Evolutionary conservation across 2,888 invertebrate genomes (phyloP), one percentile per base, ranked within the genome.

Genomic region (Chalcis sispes): DNA sequence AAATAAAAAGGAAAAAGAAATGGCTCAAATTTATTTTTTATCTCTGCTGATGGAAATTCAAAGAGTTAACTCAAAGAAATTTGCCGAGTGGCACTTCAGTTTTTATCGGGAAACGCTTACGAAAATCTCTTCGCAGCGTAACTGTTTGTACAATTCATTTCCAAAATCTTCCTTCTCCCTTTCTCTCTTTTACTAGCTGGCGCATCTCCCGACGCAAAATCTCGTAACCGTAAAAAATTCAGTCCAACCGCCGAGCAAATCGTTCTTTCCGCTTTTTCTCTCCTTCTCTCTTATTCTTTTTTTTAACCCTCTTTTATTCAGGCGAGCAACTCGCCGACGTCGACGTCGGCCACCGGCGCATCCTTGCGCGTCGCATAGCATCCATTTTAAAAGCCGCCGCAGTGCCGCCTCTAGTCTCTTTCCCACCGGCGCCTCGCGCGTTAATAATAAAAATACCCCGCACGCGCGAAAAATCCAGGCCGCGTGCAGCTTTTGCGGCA

Each of bases 381-480:
- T 72, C 48, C 25, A 65, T 65, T 65, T 65, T 56, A 23, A 8
- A 72, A 23, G 23, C 3, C 27, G 20, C 62, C 23, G 32, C 62
- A n/a, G 13, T 5, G 48, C 29, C 10, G 54, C n/a, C 8, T n/a
- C n/a, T n/a, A n/a, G n/a, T n/a, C n/a, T n/a, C n/a, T n/a, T n/a
- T n/a, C n/a, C n/a, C n/a, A n/a, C n/a, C n/a, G n/a, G n/a, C n/a
- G n/a, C n/a, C 50, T 50, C 4, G 64, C 20, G 32, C 32, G 27
- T 66, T 58, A 73, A 66, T 66, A 52, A 66, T 66, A 50, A 50
- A 73, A 36, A 59, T 36, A 36, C 29, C 42, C 18, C 20, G 15
- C 36, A 1, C 42, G 29, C 42, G 20, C 18, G 73, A 52, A 56
- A 73, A 73, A 73, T 73, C 32, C 52, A 29, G 61, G 27, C 23